Conservation (phyloP, 2,797 vertebrate genomes). For the Microtus obscurus region DNA sequence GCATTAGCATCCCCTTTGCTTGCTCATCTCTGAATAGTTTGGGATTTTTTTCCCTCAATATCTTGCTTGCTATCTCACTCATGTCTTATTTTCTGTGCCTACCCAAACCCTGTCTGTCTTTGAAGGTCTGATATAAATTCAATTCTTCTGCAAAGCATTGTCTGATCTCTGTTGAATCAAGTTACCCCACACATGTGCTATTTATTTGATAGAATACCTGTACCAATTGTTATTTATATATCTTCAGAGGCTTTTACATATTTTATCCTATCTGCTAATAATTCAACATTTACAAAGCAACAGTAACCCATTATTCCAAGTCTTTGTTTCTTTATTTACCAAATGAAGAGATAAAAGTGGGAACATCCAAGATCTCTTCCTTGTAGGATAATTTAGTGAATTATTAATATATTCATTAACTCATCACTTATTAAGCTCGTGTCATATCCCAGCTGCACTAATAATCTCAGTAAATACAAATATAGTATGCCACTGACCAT, state of each 20-base stretch:
- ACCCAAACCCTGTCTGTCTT: background rate
- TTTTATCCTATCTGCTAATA: background rate
- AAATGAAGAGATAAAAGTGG: background rate
- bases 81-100: background rate
- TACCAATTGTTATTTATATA: background rate
- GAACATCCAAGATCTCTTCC: background rate
- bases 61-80: background rate
- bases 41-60: background rate
- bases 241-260: background rate
- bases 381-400: background rate
- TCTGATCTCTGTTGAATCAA: background rate
- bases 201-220: background rate
- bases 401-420: background rate
- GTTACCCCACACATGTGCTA: background rate
- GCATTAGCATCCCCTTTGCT: background rate
- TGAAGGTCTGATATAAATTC: slow-evolving; percentile 10
- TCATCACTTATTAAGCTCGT: background rate
- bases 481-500: background rate
- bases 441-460: background rate
- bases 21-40: background rate
- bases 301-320: background rate
- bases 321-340: background rate
- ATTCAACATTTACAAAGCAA: background rate
- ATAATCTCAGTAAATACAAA: background rate
- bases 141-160: background rate